Base-by-base conservation (phyloP, 2,888 invertebrate species). In the Chalcosyrphus nemorum region DNA sequence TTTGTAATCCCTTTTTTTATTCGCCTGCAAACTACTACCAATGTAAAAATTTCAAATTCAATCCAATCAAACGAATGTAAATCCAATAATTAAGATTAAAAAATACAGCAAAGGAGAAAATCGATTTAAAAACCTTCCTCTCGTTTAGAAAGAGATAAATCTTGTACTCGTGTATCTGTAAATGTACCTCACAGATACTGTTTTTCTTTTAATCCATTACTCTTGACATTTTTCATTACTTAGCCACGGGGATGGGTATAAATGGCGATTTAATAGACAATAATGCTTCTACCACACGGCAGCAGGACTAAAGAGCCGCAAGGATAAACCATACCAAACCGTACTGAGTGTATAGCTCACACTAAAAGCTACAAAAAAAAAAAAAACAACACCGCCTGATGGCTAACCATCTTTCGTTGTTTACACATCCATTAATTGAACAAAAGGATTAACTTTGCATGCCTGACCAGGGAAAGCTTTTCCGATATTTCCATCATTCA, bases 371-470 rank as follows among this genome's bases (percentile, higher is more conserved):
- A 78, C 43, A 50, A 56, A 21, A 56, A 21, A 17, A 15, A n/a
- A n/a, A 15, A 50, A 41, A 59, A 45, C 32, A 59, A 65, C 43
- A 35, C 56, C 17, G 74, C 56, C 68, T 72, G 68, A 68, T 74
- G 80, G 80, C 82, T 75, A 80, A 72, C 78, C 86, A 82, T 84
- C 86, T 86, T 86, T 86, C 75, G 86, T 86, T 87, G 87, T 87
- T 87, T 87, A 87, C 87, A 87, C 85, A 82, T 87, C 87, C 87
- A 87, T 87, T 87, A 87, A 86, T 81, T 74, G 87, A 87, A 87
- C 87, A 87, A 87, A 86, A 86, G 87, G 86, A 87, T 87, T 87
- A 86, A 86, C 81, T 86, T 82, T 82, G 82, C 78, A 84, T 85
- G 81, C 85, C 85, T 85, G 81, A 15, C 32, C 61, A 54, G 61